Evolutionary conservation across 2,888 invertebrate species (phyloP), one percentile per base, ranked within the genome.

Genomic region (Leptinotarsa rubiginosa): DNA sequence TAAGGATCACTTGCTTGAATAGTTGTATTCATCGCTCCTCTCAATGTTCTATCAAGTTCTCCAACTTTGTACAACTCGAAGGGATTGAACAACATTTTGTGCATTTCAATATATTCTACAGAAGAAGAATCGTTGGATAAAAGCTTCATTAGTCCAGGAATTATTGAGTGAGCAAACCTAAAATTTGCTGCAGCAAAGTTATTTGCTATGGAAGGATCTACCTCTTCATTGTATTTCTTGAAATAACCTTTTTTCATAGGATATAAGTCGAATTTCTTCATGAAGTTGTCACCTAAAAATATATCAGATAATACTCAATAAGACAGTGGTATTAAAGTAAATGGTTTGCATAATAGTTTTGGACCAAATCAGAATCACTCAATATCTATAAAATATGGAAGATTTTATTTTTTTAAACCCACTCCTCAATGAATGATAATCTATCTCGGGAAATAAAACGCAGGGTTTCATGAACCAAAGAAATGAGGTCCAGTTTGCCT

Each of bases 141-240:
- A 70, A 88, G 88, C 87, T 92, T 93, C 86, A 96, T 93, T 69
- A 96, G 87, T 16, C 94, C 93, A 69, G 95, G 95, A 22, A 97
- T 88, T 16, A 97, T 87, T 0, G 96, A 96, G 84, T 97, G 97
- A 0, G 96, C 97, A 84, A 97, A 97, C 78, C 97, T 90, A 86
- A 96, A 97, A 0, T 94, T 95, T 0, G 96, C 92, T 0, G 94
- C 90, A 0, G 97, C 94, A 88, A 97, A 97, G 85, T 92, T 93
- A 87, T 97, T 97, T 15, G 95, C 94, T 69, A 97, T 90, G 4
- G 92, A 90, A 0, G 96, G 92, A 86, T 97, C 92, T 12, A 94
- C 90, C 0, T 86, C 86, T 0, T 90, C 87, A 84, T 95, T 91
- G 85, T 96, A 95, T 5, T 87, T 87, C 22, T 85, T 77, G 16